phyloP scores from a whole-genome alignment of 2,888 invertebrate genomes.

The Dorcus hopei region DNA sequence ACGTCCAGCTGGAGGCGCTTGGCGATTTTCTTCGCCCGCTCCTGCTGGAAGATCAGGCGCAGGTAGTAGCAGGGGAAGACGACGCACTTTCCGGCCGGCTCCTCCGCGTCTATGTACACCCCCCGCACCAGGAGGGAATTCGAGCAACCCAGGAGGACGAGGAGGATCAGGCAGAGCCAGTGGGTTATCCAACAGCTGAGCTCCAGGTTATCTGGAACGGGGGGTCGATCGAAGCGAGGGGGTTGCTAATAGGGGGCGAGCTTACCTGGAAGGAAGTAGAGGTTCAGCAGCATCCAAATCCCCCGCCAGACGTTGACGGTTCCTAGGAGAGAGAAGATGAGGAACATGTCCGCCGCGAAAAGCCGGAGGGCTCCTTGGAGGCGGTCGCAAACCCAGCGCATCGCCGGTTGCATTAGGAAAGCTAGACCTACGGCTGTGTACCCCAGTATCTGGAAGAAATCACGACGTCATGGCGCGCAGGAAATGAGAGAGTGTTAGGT shows the following conservation, averaged over 20 bases:
- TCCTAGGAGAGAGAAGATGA: slow-evolving; percentile 72
- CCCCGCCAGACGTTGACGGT: slow-evolving; percentile 89
- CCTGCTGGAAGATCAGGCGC: slow-evolving; percentile 70
- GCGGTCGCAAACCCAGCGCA: slow-evolving; percentile 67
- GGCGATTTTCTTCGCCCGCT: slow-evolving; percentile 57
- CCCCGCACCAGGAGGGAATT: slow-evolving; percentile 85
- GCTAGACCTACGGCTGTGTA: slow-evolving; percentile 70
- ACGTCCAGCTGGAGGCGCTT: slow-evolving; percentile 30
- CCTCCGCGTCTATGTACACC: slow-evolving; percentile 84
- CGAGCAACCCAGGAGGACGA: slow-evolving; percentile 79
- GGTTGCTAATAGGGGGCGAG: too few relatives aligned
- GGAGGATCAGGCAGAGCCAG: slow-evolving; percentile 66
- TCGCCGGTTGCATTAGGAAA: slow-evolving; percentile 71
- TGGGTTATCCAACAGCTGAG: slow-evolving; percentile 81
- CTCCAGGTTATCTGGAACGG: slow-evolving; percentile 62
- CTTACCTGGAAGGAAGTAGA: slow-evolving; percentile 73
- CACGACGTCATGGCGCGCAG: too few relatives aligned
- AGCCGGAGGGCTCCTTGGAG: slow-evolving; percentile 66
- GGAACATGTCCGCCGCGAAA: slow-evolving; percentile 71
- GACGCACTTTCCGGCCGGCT: slow-evolving; percentile 77
- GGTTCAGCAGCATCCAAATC: slow-evolving; percentile 77
- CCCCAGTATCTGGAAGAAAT: slow-evolving; percentile 62
- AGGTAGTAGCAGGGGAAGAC: slow-evolving; percentile 83
- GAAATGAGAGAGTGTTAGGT: background rate
- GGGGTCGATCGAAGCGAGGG: too few relatives aligned